Base-by-base conservation (phyloP, 92 coral and sea anemone species). In the Parazoanthus darwini region DNA sequence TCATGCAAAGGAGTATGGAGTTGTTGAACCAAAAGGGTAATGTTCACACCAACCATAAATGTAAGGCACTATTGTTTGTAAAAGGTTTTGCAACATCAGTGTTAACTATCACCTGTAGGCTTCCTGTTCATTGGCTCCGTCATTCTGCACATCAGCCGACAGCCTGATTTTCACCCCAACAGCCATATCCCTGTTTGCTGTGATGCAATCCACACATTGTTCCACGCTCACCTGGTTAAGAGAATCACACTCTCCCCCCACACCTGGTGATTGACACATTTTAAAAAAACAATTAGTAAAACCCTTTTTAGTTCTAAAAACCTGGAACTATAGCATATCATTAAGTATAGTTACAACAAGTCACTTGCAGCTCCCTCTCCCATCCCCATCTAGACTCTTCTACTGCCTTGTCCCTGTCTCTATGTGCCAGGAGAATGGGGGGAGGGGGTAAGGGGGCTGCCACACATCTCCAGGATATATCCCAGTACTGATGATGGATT, bases 231-330 rank as follows among this genome's bases (percentile, higher is more conserved):
- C 96, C 90, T 96, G 98, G 73, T 93, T 96, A 5, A 94, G 93
- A 14, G 96, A 93, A 79, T 96, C 98, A 86, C 97, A 93, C 77
- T 96, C 98, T 13, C 98, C 98, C 3, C 98, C 98, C 54, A 48
- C 75, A 1, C 81, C 93, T 93, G 46, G 23, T 36, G 54, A 54
- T 22, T 5, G 43, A 70, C 44, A 74, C 37, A 36, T 23, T 6
- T 16, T 42, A 22, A n/a, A 8, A 85, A 11, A 58, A 44, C 37
- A 20, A 43, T 51, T 54, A 74, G 22, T 74, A 18, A 63, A 63
- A 63, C 6, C 18, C 10, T 18, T 18, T 58, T 13, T 13, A 58
- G 22, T 22, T 58, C 15, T 11, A 1, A 58, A 54, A 18, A 63
- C 25, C 70, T 11, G 1, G 11, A 0, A 46, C 11, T 46, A 51